Conservation (phyloP, 2,113 vertebrate species). For the Tinamus guttatus region DNA sequence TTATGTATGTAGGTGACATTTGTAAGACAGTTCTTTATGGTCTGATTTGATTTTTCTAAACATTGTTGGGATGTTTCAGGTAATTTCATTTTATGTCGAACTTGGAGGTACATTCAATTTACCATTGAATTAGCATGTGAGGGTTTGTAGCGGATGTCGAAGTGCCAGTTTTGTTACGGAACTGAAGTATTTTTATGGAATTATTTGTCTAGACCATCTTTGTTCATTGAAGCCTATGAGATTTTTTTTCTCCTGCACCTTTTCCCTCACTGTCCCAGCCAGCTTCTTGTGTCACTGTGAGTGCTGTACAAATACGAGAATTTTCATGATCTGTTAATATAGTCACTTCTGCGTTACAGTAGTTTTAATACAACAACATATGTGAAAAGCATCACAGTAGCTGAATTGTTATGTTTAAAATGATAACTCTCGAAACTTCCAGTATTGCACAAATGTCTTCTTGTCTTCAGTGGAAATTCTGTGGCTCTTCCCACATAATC, state of each 20-base stretch:
- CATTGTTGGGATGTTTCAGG: neutral
- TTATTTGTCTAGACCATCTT: neutral
- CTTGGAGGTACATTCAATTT: neutral
- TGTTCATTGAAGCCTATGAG: neutral
- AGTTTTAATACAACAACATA: neutral
- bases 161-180: neutral
- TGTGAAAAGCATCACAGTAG: neutral
- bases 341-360: neutral
- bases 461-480: constrained; percentile 35
- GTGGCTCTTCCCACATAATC: neutral
- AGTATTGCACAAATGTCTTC: neutral
- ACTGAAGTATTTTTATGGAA: neutral
- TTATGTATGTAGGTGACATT: neutral
- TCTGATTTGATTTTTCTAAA: neutral
- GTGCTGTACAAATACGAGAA: neutral
- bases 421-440: neutral
- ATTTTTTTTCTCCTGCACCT: neutral
- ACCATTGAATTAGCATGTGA: fast-evolving
- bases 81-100: neutral
- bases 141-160: neutral
- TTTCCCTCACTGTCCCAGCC: neutral
- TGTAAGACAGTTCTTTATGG: neutral
- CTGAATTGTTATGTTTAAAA: neutral
- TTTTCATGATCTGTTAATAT: neutral
- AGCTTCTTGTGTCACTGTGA: neutral